phyloP scores from a whole-genome alignment of 2,888 invertebrate genomes.

The Escarpia spicata region DNA sequence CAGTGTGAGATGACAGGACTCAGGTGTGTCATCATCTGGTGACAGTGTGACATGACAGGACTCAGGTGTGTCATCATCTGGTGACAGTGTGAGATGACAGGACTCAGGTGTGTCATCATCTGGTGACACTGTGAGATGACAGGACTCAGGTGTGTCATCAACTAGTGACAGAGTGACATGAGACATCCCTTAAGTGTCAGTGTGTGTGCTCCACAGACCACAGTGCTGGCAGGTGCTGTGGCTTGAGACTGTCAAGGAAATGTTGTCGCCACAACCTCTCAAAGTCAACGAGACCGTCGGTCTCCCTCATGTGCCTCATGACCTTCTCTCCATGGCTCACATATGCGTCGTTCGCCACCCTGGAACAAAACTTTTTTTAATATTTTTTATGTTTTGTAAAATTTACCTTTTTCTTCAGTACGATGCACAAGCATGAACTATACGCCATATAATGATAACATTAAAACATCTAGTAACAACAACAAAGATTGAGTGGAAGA shows the following conservation, averaged over 20 bases:
- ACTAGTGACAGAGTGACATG: not conserved
- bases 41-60: not conserved
- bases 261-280: constrained; percentile 82
- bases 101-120: not conserved
- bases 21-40: not conserved
- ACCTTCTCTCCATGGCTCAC: constrained; percentile 64
- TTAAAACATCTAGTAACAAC: too few species aligned
- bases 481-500: too few species aligned
- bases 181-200: not conserved
- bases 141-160: not conserved
- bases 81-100: not conserved
- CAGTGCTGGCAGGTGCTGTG: constrained; percentile 75
- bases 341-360: constrained; percentile 54
- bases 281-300: constrained; percentile 73
- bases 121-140: not conserved
- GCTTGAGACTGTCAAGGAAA: constrained; percentile 79
- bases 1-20: not conserved
- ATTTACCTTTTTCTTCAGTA: not conserved
- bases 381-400: not conserved
- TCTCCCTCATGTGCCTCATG: constrained; percentile 60
- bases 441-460: too few species aligned
- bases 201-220: constrained; percentile 76
- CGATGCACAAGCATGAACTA: too few species aligned
- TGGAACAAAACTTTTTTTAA: constrained; percentile 40
- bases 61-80: not conserved